Evolutionary conservation across 2,888 invertebrate species (phyloP).

Genomic region (Halictus ligatus): DNA sequence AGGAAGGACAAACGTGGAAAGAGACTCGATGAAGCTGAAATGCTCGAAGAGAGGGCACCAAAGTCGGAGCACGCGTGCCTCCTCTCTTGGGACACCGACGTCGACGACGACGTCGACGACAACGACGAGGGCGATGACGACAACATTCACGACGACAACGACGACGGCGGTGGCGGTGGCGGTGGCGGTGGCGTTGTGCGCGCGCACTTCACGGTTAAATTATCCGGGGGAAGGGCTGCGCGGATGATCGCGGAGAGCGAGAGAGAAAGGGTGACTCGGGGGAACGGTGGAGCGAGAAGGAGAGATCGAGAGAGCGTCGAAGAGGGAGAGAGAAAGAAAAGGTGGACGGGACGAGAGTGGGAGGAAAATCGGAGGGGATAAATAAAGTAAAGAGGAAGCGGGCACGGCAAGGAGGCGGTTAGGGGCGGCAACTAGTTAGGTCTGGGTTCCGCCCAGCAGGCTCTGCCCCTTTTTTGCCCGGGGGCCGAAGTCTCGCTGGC

Average conservation of each 20-base stretch:
- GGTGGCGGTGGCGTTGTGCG: constrained; percentile 68
- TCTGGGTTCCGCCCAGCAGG: constrained; percentile 75
- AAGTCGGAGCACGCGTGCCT: constrained; percentile 73
- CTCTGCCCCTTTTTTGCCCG: constrained; percentile 81
- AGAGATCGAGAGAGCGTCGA: background rate
- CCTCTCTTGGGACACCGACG: constrained; percentile 47
- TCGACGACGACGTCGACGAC: background rate
- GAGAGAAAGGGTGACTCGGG: constrained; percentile 10
- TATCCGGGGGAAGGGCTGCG: constrained; percentile 46
- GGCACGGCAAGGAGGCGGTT: constrained; percentile 74
- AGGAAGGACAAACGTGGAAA: constrained; percentile 48
- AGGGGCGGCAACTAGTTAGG: constrained; percentile 79
- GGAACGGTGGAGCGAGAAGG: background rate
- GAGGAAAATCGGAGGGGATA: constrained; percentile 49
- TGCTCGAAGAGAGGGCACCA: constrained; percentile 56
- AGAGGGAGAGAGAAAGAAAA: constrained; percentile 15
- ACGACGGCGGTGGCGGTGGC: constrained; percentile 40
- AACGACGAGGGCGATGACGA: background rate
- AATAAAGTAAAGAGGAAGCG: constrained; percentile 67
- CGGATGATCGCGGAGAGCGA: constrained; percentile 1
- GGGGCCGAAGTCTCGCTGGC: constrained; percentile 68
- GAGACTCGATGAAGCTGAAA: constrained; percentile 35
- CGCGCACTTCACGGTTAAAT: constrained; percentile 79
- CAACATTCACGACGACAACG: background rate
- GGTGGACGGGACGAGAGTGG: constrained; percentile 13